Conservation (phyloP, 2,113 vertebrate species). For the Carassius carassius region DNA sequence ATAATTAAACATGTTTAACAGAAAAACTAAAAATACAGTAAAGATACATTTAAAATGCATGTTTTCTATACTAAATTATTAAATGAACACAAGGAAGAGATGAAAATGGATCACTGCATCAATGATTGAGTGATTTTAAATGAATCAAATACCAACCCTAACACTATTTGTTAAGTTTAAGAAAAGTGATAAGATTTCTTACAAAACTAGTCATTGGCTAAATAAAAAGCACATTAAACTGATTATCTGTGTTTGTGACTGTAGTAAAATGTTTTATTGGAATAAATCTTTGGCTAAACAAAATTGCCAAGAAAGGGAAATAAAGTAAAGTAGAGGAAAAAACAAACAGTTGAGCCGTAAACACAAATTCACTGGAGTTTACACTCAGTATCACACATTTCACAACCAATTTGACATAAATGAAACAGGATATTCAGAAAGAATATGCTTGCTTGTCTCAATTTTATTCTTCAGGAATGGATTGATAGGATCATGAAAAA, state of each 20-base stretch:
- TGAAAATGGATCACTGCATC: not conserved
- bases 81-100: not conserved
- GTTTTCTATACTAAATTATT: not conserved
- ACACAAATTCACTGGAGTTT: not conserved
- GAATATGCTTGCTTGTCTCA: not conserved
- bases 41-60: not conserved
- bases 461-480: not conserved
- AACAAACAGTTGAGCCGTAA: not conserved
- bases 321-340: not conserved
- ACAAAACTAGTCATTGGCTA: too few relatives aligned
- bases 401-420: not conserved
- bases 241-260: slow-evolving; percentile 18
- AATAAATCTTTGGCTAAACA: slow-evolving; percentile 9
- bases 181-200: not conserved
- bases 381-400: not conserved
- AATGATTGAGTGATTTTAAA: not conserved
- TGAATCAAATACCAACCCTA: not conserved
- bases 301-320: slow-evolving; percentile 4
- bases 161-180: not conserved
- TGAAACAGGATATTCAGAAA: not conserved
- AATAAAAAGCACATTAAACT: slow-evolving; percentile 12
- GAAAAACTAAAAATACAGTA: not conserved
- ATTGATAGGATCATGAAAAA: not conserved
- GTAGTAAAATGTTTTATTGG: too few relatives aligned
- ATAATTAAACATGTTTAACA: not conserved